Evolutionary conservation across 2,797 vertebrate genomes (phyloP), one percentile per base, ranked within the genome.

Genomic region (Coreius guichenoti): DNA sequence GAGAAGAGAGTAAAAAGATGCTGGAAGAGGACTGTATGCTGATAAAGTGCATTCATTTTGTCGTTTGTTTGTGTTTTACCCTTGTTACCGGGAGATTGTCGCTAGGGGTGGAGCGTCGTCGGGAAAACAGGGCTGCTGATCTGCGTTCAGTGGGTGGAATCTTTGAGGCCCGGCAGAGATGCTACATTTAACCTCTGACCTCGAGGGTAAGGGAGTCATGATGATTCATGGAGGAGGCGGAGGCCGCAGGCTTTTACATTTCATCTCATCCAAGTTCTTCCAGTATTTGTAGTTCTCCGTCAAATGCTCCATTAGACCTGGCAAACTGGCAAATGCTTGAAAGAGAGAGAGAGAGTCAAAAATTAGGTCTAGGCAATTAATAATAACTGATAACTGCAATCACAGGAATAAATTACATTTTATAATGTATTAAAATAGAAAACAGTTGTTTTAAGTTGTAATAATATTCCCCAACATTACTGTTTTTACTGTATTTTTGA

Each of bases 211-310:
- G 31, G 56, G 45, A 43, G 33, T 72, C 75, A 43, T 8, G 19
- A 82, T 63, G 31, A 93, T 91, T 65, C 91, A 94, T 54, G 89
- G 92, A 83, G 97, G 94, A 45, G 96, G 94, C 0, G 96, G 96
- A 81, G 96, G 97, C 72, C 96, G 95, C 82, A 98, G 94, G 86
- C 95, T 97, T 91, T 96, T 98, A 89, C 97, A 98, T 90, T 98
- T 98, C 75, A 97, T 94, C 88, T 98, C 98, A 84, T 99, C 98
- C 93, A 99, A 88, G 45, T 91, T 94, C 95, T 98, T 99, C 98
- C 98, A 99, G 93, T 99, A 97, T 92, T 97, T 98, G 95, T 98
- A 97, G 92, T 99, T 99, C 88, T 96, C 96, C 0, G 97, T 94
- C 92, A 99, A 87, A 91, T 99, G 96, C 67, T 98, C 96, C 96